Base-by-base conservation (phyloP, 2,113 vertebrate genomes). In the Menidia beryllina region DNA sequence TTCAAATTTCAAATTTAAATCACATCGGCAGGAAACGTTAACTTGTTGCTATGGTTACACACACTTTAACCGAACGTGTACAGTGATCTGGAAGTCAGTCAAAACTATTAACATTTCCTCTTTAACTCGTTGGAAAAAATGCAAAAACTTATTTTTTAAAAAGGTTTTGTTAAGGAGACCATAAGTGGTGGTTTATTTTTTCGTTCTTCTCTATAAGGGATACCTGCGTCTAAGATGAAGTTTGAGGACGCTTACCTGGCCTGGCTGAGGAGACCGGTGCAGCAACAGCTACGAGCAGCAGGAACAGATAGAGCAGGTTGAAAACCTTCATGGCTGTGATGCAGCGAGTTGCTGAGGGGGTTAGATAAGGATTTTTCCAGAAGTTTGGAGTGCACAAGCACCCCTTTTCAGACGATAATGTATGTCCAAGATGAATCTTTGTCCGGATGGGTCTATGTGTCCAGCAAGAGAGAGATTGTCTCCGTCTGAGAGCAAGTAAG, bases 261-360 rank as follows among this genome's bases (percentile, higher is more conserved):
- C 91, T 92, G 84, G 68, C 3, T 82, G 83, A 55, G 93, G 74
- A 69, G 41, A 24, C n/a, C 0, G 87, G 41, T 1, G 80, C 70
- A 12, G 94, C 72, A 24, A 77, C 85, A 3, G 88, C 81, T n/a
- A 89, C 70, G 8, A 97, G 82, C 39, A 94, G 65, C 1, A 93
- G 20, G 51, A 93, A 49, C 43, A 91, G 64, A 10, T 88, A 92
- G 0, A 97, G 41, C 64, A 96, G 80, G 73, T 86, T 94, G 19
- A 80, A 94, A 82, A 96, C 78, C 59, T 87, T 95, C 97, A 99
- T 99, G 81, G 66, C 38, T 51, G 36, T 1, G 26, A 10, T 9
- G 45, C 43, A 17, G 55, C 34, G 26, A 9, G 12, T 36, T 49
- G 69, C 65, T 50, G 6, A 30, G 7, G 45, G 58, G 23, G 13